Evolutionary conservation across 2,888 invertebrate species (phyloP).

Genomic region (Sicus ferrugineus): DNA sequence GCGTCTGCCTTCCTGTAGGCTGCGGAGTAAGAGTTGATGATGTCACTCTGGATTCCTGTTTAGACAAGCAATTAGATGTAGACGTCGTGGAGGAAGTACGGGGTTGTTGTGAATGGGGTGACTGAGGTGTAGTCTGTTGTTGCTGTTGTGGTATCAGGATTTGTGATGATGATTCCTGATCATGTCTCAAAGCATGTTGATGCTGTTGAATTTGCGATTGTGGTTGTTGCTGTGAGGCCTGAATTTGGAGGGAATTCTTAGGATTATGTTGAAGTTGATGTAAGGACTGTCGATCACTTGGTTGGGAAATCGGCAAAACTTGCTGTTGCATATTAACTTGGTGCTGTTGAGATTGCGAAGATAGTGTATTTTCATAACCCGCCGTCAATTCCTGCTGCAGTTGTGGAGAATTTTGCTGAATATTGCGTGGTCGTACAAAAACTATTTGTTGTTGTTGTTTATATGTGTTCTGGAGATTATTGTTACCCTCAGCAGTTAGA

Average conservation of each 20-base stretch:
- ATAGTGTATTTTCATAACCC: background rate
- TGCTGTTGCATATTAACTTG: slow-evolving; percentile 61
- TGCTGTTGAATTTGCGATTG: slow-evolving; percentile 40
- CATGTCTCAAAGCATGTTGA: slow-evolving; percentile 44
- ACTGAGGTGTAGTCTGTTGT: slow-evolving; percentile 45
- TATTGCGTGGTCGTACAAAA: slow-evolving; percentile 54
- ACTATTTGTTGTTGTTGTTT: slow-evolving; percentile 54
- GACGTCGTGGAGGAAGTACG: slow-evolving; percentile 42
- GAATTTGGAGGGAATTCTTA: slow-evolving; percentile 46
- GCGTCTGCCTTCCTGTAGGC: slow-evolving; percentile 51
- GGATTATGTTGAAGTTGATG: slow-evolving; percentile 50
- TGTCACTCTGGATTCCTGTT: slow-evolving; percentile 37
- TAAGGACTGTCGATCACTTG: slow-evolving; percentile 41
- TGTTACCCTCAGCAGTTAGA: background rate
- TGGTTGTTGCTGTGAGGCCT: slow-evolving; percentile 43
- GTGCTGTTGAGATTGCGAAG: slow-evolving; percentile 38
- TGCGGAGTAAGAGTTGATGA: slow-evolving; percentile 49
- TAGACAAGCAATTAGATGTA: slow-evolving; percentile 42
- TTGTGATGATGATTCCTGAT: slow-evolving; percentile 22
- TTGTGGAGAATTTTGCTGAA: slow-evolving; percentile 41
- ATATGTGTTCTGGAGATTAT: too few relatives aligned
- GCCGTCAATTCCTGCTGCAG: slow-evolving; percentile 36
- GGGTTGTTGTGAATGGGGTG: slow-evolving; percentile 46
- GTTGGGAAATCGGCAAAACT: slow-evolving; percentile 54
- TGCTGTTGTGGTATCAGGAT: slow-evolving; percentile 37